phyloP scores from a whole-genome alignment of 2,888 invertebrate genomes.

The Tyria jacobaeae region DNA sequence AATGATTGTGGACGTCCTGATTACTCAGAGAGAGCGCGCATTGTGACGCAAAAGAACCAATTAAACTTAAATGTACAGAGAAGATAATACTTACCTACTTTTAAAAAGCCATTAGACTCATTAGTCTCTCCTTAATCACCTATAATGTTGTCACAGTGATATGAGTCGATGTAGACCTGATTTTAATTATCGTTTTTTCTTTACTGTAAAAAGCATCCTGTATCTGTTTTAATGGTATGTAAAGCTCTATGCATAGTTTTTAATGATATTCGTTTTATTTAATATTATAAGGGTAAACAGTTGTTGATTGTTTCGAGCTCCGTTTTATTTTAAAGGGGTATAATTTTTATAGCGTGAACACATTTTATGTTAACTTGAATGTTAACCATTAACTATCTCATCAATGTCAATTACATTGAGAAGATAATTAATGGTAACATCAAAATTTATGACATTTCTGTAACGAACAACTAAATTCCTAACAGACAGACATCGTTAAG shows the following conservation, averaged over 20 bases:
- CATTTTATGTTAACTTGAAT: too few species aligned
- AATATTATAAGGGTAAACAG: too few species aligned
- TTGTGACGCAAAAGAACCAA: too few species aligned
- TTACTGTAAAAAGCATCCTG: not conserved
- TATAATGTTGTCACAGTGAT: not conserved
- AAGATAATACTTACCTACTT: too few species aligned
- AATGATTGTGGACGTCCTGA: too few species aligned
- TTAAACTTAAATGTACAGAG: too few species aligned
- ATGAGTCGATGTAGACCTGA: not conserved
- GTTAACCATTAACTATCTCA: too few species aligned
- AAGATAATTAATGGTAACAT: not conserved
- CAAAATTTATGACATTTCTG: not conserved
- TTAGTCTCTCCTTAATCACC: not conserved
- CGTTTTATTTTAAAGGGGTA: too few species aligned
- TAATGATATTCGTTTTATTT: not conserved
- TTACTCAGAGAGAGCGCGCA: too few species aligned
- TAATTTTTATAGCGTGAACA: not conserved
- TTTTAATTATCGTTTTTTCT: not conserved
- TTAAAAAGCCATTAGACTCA: too few species aligned
- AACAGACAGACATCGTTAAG: not conserved
- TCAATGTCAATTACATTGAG: not conserved
- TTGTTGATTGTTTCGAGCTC: too few species aligned
- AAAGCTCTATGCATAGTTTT: not conserved
- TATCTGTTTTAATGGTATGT: not conserved
- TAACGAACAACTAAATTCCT: not conserved